These are phyloP conservation scores for Chionodraco myersi DNA, from an alignment of 2,113 vertebrate genomes.

Conservation along the genomic window DNA sequence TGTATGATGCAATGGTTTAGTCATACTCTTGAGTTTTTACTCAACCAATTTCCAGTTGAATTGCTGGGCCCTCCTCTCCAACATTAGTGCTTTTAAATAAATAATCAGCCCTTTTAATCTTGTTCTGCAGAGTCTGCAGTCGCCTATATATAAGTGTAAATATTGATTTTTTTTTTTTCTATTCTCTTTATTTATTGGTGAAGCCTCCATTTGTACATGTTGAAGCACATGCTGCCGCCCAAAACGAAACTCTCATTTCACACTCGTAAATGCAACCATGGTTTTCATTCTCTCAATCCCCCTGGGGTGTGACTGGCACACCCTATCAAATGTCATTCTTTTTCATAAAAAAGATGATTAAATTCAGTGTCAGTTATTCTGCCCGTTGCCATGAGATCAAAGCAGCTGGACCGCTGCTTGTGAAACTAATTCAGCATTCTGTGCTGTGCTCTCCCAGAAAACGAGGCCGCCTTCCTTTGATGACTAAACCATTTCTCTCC, in stretches of 20 bases:
- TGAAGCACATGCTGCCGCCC: background rate
- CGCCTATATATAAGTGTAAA: conserved; percentile 1
- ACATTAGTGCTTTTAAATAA: conserved; percentile 50
- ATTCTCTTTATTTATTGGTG: background rate
- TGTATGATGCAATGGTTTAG: background rate
- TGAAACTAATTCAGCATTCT: conserved; percentile 60
- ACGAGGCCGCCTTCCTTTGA: conserved; percentile 61
- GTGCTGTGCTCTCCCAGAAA: conserved; percentile 37
- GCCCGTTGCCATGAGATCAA: conserved; percentile 67
- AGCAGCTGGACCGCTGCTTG: conserved; percentile 41
- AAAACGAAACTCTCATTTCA: conserved; percentile 11
- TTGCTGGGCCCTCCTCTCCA: background rate
- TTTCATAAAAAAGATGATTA: conserved; percentile 54
- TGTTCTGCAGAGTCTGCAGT: conserved; percentile 5
- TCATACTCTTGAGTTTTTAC: background rate
- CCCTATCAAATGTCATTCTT: conserved; percentile 35
- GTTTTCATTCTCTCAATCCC: conserved; percentile 50
- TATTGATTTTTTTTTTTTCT: background rate
- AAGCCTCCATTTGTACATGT: background rate
- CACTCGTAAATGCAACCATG: conserved; percentile 38
- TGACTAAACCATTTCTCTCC: conserved; percentile 63
- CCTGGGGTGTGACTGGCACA: conserved; percentile 21
- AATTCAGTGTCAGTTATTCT: conserved; percentile 50
- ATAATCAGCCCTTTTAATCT: conserved; percentile 40
- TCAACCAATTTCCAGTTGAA: conserved; percentile 30